Conservation (phyloP, 2,113 vertebrate genomes). For the Colius striatus region DNA sequence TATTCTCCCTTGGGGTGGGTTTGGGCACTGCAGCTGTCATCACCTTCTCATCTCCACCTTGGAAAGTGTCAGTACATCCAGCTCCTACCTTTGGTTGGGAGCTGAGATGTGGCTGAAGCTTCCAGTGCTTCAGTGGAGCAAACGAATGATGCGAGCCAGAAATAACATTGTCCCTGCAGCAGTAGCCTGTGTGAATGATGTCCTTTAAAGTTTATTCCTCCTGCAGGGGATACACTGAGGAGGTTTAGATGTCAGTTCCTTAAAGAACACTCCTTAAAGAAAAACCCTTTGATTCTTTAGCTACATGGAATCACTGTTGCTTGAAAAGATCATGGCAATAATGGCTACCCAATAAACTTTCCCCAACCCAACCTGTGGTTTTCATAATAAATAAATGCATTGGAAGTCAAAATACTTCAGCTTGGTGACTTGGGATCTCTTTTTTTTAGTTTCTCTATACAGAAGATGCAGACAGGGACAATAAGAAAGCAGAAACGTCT, state of each 20-base stretch:
- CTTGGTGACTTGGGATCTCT: conserved; percentile 18
- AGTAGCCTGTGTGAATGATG: neutral
- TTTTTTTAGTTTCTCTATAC: neutral
- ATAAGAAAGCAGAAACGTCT: neutral
- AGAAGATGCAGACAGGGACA: neutral
- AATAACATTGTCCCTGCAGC: neutral
- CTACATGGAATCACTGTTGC: neutral
- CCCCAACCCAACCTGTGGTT: conserved; percentile 10
- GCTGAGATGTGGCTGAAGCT: neutral
- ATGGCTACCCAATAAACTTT: neutral
- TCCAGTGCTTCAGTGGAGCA: neutral
- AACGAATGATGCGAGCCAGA: neutral
- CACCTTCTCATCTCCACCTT: neutral
- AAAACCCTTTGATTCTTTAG: neutral
- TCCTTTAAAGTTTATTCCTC: neutral
- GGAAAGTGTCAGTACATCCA: neutral
- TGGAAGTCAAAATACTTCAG: conserved; percentile 43
- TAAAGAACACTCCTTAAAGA: neutral
- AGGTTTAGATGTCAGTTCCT: neutral
- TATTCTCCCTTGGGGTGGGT: neutral
- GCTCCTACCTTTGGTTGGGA: neutral
- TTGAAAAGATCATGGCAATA: neutral
- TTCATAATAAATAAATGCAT: neutral
- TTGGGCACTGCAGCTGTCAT: neutral
- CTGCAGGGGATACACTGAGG: accelerated